A percentile compares a stretch with the other conserved stretches of the same genome.
Conservation (phyloP, 2,113 vertebrate genomes). For the Antidorcas marsupialis region DNA sequence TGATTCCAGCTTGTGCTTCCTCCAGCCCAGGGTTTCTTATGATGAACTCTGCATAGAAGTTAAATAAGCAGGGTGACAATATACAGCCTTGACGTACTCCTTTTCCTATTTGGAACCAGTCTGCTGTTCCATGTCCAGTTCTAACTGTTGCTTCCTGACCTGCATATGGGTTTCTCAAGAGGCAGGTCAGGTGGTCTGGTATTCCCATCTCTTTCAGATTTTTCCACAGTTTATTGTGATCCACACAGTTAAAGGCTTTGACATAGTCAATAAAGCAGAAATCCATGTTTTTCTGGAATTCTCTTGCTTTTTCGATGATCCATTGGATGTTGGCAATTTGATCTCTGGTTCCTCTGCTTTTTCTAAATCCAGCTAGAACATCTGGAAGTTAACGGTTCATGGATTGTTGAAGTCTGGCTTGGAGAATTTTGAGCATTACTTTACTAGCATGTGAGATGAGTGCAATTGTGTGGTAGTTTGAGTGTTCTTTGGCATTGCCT, state of each 20-base stretch:
- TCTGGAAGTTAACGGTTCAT: rapidly evolving
- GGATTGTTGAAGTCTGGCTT: not conserved
- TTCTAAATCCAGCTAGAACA: not conserved
- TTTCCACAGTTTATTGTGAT: too few species aligned
- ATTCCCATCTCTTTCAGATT: too few species aligned
- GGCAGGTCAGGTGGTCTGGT: too few species aligned
- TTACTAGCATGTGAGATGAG: not conserved
- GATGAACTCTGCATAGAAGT: too few species aligned
- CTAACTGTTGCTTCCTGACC: too few species aligned
- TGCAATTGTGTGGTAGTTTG: rapidly evolving
- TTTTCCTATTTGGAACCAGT: too few species aligned
- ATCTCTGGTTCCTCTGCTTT: not conserved
- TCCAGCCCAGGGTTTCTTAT: too few species aligned
- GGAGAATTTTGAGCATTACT: not conserved
- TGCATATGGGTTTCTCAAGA: too few species aligned
- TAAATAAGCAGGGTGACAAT: too few species aligned
- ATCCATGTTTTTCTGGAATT: not conserved
- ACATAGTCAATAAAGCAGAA: not conserved
- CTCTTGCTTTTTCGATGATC: not conserved
- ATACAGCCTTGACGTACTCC: too few species aligned
- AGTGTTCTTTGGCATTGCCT: not conserved
- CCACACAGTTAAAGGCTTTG: not conserved
- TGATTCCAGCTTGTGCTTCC: too few species aligned
- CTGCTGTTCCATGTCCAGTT: too few species aligned
- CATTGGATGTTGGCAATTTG: not conserved